Conservation (phyloP, 2,797 vertebrate species). For the Dipus sagitta region DNA sequence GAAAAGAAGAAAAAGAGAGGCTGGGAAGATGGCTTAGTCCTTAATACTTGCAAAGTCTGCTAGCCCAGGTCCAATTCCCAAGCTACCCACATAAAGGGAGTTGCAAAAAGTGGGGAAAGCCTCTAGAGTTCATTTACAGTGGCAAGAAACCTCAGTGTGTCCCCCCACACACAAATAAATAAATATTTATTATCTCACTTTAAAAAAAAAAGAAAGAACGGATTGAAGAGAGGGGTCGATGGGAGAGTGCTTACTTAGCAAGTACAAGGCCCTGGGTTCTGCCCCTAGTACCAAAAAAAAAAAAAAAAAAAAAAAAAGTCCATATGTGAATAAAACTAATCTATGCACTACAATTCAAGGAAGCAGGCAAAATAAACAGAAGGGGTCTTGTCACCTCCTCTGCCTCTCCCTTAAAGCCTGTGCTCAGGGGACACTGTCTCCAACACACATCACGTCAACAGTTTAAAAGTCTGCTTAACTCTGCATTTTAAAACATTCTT, state of each 20-base stretch:
- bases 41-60: too few relatives aligned
- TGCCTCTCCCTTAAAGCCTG: not conserved
- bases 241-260: not conserved
- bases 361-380: not conserved
- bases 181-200: too few relatives aligned
- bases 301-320: not conserved
- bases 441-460: not conserved
- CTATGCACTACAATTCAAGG: not conserved
- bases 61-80: too few relatives aligned
- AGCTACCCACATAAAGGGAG: too few relatives aligned
- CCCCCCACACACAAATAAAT: too few relatives aligned
- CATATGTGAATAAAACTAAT: constrained; percentile 15
- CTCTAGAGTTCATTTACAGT: too few relatives aligned
- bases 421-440: fast-evolving
- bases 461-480: not conserved
- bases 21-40: too few relatives aligned
- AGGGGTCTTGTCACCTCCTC: not conserved
- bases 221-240: too few relatives aligned
- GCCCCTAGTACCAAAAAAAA: not conserved
- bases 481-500: not conserved
- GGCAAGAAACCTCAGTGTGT: too few relatives aligned
- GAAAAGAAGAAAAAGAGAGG: too few relatives aligned
- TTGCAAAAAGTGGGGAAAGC: too few relatives aligned
- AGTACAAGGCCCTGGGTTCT: not conserved
- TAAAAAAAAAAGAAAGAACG: not conserved